A percentile compares a stretch with the other conserved stretches of the same genome.
Evolutionary conservation across 2,797 vertebrate genomes (phyloP).

Genomic region (Naso thynnoides): DNA sequence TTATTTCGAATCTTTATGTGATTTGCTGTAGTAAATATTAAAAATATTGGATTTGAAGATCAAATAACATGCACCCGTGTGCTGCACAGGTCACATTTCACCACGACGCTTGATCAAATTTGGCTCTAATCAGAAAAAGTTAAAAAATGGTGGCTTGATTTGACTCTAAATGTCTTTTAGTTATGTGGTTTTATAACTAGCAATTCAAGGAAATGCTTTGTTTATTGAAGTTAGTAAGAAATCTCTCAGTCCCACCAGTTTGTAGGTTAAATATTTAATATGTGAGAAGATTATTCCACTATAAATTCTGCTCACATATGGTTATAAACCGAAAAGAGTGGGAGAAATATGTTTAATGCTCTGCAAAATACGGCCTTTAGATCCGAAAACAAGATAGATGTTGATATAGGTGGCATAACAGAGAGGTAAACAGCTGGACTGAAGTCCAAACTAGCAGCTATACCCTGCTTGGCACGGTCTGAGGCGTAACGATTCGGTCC

Average conservation of each 20-base stretch:
- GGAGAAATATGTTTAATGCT: background rate
- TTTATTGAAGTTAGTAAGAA: background rate
- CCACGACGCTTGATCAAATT: background rate
- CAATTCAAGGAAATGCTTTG: background rate
- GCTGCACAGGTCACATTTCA: background rate
- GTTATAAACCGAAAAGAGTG: background rate
- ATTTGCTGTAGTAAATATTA: background rate
- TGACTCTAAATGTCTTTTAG: background rate
- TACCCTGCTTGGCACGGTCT: constrained; percentile 53
- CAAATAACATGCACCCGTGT: background rate
- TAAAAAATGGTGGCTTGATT: background rate
- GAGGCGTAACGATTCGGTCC: constrained; percentile 47
- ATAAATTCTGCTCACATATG: background rate
- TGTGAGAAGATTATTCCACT: background rate
- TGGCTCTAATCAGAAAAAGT: background rate
- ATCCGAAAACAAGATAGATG: background rate
- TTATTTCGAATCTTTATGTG: background rate
- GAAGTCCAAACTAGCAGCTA: constrained; percentile 28
- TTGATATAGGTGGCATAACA: background rate
- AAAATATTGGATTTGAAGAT: background rate
- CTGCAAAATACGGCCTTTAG: background rate
- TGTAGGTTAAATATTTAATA: background rate
- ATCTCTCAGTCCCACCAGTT: background rate
- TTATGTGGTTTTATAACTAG: background rate
- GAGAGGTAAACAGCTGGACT: constrained; percentile 16